These are phyloP conservation scores for Nyctalus aviator DNA, from an alignment of 2,797 vertebrate genomes.

Conservation along the genomic window DNA sequence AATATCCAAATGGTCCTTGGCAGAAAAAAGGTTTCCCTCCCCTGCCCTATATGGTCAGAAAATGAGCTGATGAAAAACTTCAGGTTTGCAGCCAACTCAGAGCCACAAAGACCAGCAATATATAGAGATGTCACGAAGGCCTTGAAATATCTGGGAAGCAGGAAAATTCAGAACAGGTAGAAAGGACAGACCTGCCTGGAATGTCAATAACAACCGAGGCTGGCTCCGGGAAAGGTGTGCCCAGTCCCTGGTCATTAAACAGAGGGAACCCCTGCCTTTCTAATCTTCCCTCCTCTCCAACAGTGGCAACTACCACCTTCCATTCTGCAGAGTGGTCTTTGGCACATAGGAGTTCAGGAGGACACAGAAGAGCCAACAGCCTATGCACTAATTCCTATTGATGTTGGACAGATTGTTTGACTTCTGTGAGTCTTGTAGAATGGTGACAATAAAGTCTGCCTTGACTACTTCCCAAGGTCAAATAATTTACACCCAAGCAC, in stretches of 20 bases:
- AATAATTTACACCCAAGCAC: neutral
- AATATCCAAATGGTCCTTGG: no score
- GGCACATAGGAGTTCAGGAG: neutral
- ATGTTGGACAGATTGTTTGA: neutral
- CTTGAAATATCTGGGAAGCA: neutral
- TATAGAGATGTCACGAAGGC: neutral
- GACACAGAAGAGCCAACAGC: neutral
- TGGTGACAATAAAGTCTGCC: neutral
- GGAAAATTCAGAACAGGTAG: neutral
- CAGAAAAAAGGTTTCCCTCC: no score
- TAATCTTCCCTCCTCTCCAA: neutral
- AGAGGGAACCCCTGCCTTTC: neutral
- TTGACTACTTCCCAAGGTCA: slow-evolving; percentile 15
- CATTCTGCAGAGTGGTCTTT: neutral
- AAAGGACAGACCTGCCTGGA: neutral
- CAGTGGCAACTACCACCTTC: no score
- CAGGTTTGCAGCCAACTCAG: neutral
- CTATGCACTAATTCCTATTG: neutral
- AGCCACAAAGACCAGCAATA: neutral
- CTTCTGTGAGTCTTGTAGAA: neutral
- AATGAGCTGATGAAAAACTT: neutral
- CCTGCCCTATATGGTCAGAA: neutral
- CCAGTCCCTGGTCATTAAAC: neutral
- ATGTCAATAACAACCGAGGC: neutral
- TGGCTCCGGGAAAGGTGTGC: neutral